Evolutionary conservation across 2,888 invertebrate species (phyloP).

Genomic region (Notodonta ziczac): DNA sequence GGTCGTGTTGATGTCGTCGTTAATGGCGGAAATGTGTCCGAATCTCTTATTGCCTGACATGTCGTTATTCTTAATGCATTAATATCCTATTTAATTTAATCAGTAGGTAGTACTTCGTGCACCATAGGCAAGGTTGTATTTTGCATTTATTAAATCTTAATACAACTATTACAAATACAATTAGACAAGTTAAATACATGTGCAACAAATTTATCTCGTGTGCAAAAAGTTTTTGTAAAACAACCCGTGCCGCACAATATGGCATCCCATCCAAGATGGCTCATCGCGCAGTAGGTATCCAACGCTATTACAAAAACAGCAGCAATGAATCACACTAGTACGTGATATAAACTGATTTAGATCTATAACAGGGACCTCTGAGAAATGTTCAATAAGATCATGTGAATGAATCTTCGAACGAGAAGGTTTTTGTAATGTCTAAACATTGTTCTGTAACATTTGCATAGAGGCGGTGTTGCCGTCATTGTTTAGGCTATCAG

Average conservation of each 20-base stretch:
- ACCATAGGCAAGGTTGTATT: background rate
- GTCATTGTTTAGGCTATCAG: slow-evolving; percentile 79
- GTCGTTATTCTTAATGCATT: no score
- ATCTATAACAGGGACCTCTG: slow-evolving; percentile 59
- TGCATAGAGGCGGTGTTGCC: slow-evolving; percentile 65
- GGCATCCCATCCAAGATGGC: slow-evolving; percentile 44
- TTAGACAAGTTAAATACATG: background rate
- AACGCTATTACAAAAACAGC: slow-evolving; percentile 59
- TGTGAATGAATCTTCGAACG: slow-evolving; percentile 54
- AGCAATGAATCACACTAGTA: slow-evolving; percentile 69
- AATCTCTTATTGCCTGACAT: slow-evolving; percentile 2
- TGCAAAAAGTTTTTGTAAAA: slow-evolving; percentile 4
- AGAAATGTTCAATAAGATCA: slow-evolving; percentile 58
- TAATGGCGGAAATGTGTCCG: slow-evolving; percentile 35
- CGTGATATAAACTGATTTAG: slow-evolving; percentile 46
- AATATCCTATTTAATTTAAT: no score
- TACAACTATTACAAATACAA: background rate
- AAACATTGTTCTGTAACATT: slow-evolving; percentile 54
- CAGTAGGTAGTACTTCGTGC: no score
- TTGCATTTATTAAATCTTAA: background rate
- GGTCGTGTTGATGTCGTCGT: slow-evolving; percentile 47
- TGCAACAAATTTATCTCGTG: background rate
- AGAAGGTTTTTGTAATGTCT: slow-evolving; percentile 59
- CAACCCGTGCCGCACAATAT: slow-evolving; percentile 24
- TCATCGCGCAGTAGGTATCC: slow-evolving; percentile 56